Conservation (phyloP, 2,888 invertebrate species). For the Pogonocherus hispidulus region DNA sequence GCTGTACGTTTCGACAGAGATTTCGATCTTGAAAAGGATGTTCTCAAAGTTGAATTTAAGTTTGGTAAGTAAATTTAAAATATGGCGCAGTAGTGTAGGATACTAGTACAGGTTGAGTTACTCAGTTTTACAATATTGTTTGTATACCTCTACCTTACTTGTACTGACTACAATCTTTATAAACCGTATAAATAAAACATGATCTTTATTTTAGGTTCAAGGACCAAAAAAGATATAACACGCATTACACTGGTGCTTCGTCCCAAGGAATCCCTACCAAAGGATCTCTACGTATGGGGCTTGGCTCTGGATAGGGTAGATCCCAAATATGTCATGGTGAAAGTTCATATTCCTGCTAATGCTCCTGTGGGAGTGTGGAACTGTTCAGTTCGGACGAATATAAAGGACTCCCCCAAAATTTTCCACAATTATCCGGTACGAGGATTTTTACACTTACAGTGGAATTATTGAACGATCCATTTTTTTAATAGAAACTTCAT, state of each 20-base stretch:
- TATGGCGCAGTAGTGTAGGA: too few relatives aligned
- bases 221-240: not conserved
- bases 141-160: too few relatives aligned
- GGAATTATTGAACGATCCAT: too few relatives aligned
- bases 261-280: constrained; percentile 67
- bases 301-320: constrained; percentile 59
- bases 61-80: constrained; percentile 10
- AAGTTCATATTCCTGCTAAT: constrained; percentile 76
- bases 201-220: not conserved
- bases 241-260: not conserved
- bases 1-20: not conserved
- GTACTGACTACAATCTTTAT: not conserved
- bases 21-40: not conserved
- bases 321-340: constrained; percentile 73
- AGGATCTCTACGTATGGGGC: constrained; percentile 74
- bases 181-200: not conserved
- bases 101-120: too few relatives aligned
- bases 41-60: not conserved
- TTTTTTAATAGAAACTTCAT: too few relatives aligned
- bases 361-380: constrained; percentile 79
- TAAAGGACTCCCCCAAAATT: constrained; percentile 66
- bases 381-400: constrained; percentile 74
- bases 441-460: too few relatives aligned
- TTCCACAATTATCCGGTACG: not conserved
- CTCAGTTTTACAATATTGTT: too few relatives aligned